phyloP scores from a whole-genome alignment of 1,140 invertebrate genomes.

The Helicoverpa armigera region DNA sequence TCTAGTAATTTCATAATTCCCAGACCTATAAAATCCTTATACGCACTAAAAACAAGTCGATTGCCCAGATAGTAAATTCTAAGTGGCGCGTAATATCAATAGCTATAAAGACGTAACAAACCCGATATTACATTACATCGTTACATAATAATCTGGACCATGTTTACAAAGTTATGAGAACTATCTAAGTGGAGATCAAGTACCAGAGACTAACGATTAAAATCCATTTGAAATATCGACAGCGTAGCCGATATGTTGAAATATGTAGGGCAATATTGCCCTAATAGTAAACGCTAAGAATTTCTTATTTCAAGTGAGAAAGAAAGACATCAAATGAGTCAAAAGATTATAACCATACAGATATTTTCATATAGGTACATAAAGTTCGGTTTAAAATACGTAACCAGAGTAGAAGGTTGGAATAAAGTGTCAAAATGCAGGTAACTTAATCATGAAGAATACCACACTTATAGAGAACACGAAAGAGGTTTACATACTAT shows the following conservation, averaged over 20 bases:
- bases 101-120: background rate
- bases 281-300: background rate
- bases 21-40: too few species aligned
- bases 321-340: background rate
- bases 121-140: constrained; percentile 25
- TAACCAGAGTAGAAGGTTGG: background rate
- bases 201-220: background rate
- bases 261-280: background rate
- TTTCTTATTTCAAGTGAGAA: background rate
- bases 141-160: constrained; percentile 22
- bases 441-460: too few species aligned
- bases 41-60: too few species aligned
- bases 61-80: background rate
- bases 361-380: background rate
- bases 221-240: constrained; percentile 11
- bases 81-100: background rate
- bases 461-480: too few species aligned
- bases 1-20: too few species aligned
- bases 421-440: background rate
- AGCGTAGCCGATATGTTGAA: background rate
- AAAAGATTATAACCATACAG: background rate
- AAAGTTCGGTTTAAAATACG: background rate
- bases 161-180: constrained; percentile 19
- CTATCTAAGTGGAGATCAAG: constrained; percentile 19
- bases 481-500: too few species aligned